A percentile compares a stretch with the other conserved stretches of the same genome.
Conservation (phyloP, 2,888 invertebrate species). For the Rugalucina vietnamica region DNA sequence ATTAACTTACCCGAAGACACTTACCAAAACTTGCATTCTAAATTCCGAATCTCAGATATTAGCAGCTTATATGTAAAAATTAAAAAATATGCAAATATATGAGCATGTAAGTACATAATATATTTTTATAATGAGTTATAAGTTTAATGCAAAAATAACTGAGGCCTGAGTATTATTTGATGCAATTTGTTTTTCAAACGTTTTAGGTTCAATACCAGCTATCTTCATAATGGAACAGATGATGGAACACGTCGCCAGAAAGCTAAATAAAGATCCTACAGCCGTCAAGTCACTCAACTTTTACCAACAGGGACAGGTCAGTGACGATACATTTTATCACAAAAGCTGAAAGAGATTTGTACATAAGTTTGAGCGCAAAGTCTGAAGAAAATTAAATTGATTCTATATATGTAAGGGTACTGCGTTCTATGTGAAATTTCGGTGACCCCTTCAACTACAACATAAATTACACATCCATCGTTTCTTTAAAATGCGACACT, state of each 20-base stretch:
- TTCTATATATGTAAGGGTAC: background rate
- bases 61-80: background rate
- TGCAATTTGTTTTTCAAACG: background rate
- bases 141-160: background rate
- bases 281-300: constrained; percentile 77
- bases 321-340: background rate
- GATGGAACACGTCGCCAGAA: constrained; percentile 84
- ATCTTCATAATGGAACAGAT: constrained; percentile 84
- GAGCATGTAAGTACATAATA: background rate
- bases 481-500: background rate
- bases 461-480: background rate
- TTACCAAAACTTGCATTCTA: background rate
- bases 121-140: background rate
- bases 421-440: background rate
- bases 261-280: constrained; percentile 81
- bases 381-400: background rate
- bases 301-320: constrained; percentile 77
- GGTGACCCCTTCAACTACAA: background rate
- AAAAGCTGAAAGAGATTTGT: background rate
- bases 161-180: background rate
- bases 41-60: background rate
- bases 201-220: constrained; percentile 78
- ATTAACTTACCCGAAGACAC: background rate
- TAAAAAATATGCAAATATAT: background rate
- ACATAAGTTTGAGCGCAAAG: background rate